These are phyloP conservation scores for Sebastes hopkinsi DNA, from an alignment of 2,797 vertebrate genomes.

Conservation along the genomic window DNA sequence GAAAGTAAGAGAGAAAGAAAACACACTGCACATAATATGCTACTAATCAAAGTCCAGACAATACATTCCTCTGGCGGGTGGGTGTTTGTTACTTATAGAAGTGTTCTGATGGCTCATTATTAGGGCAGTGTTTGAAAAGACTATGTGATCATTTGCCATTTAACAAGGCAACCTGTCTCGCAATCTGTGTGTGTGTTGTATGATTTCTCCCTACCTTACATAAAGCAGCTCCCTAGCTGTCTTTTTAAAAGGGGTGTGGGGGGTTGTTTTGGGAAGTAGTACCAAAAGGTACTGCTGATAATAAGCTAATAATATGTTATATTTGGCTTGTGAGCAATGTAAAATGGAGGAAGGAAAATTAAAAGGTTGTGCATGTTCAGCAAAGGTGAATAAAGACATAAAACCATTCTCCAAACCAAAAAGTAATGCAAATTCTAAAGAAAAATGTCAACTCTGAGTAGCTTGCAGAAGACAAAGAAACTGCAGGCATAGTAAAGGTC, in stretches of 20 bases:
- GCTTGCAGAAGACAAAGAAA: conserved; percentile 7
- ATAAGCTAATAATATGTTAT: not conserved
- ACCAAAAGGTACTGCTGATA: not conserved
- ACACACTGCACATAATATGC: not conserved
- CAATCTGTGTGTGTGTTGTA: conserved; percentile 14
- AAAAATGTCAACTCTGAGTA: conserved; percentile 15
- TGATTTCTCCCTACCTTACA: not conserved
- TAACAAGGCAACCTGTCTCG: not conserved
- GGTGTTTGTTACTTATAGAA: conserved; percentile 13
- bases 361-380: conserved; percentile 9
- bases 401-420: conserved; percentile 7
- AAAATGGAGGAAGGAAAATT: conserved; percentile 14
- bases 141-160: conserved; percentile 10
- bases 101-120: conserved; percentile 1
- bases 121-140: not conserved
- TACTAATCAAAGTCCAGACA: not conserved
- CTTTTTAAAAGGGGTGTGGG: not conserved
- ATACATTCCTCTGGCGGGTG: not conserved
- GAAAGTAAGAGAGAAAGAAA: not conserved
- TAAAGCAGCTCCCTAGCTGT: conserved; percentile 1
- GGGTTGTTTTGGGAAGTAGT: not conserved
- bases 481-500: not conserved
- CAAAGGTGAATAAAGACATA: conserved; percentile 2
- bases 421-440: conserved; percentile 11
- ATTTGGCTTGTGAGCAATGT: conserved; percentile 4